Percentiles rank a stretch among this genome's conserved stretches.
Evolutionary conservation across 2,113 vertebrate species (phyloP).

Genomic region (Lepus europaeus): DNA sequence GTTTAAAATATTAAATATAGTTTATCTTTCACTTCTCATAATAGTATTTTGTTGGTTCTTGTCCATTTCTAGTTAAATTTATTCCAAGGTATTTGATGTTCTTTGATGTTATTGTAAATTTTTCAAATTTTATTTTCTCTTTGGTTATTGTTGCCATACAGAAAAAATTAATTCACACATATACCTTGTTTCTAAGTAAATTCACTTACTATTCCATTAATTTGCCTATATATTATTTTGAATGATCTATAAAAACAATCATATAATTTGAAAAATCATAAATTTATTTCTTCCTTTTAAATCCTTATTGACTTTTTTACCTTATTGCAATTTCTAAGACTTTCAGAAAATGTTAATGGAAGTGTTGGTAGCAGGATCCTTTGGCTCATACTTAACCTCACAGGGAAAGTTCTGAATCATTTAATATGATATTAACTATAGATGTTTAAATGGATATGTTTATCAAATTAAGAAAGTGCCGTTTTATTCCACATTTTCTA

Average conservation of each 20-base stretch:
- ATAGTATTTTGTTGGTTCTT: not conserved
- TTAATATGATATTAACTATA: not conserved
- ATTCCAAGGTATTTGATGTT: not conserved
- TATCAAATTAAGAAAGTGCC: slow-evolving; percentile 33
- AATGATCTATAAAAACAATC: not conserved
- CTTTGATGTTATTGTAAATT: not conserved
- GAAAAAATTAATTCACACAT: not conserved
- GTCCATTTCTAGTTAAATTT: not conserved
- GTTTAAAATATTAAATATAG: not conserved
- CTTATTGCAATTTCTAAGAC: not conserved
- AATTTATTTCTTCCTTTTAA: not conserved
- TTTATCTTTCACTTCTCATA: slow-evolving; percentile 1
- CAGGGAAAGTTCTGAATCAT: not conserved
- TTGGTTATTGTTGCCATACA: not conserved
- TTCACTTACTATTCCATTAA: not conserved
- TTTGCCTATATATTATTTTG: not conserved
- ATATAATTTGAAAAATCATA: not conserved
- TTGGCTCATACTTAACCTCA: not conserved
- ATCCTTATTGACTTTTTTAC: not conserved
- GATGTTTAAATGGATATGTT: not conserved
- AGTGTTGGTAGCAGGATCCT: not conserved
- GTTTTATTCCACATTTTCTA: slow-evolving; percentile 21
- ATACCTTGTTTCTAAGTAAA: not conserved
- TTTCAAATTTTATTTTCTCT: slow-evolving; percentile 47
- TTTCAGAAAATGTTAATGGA: not conserved